Evolutionary conservation across 2,888 invertebrate species (phyloP).

Genomic region (Lumbricus terrestris): DNA sequence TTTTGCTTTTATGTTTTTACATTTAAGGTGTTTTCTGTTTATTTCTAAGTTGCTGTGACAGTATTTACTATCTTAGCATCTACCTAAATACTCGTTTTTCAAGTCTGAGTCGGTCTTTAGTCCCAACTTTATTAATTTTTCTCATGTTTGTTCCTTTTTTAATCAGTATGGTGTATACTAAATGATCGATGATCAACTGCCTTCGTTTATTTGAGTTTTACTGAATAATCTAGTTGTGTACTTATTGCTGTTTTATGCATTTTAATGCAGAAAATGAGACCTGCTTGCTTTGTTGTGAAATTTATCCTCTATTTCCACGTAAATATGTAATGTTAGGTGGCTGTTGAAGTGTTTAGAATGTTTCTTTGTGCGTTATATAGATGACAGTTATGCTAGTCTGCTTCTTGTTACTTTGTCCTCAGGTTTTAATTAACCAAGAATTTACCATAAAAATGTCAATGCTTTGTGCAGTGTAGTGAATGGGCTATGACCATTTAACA

Average conservation of each 20-base stretch:
- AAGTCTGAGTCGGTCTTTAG: not conserved
- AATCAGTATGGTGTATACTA: not conserved
- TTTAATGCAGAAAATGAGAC: not conserved
- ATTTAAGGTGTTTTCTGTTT: not conserved
- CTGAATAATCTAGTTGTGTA: not conserved
- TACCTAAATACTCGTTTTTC: not conserved
- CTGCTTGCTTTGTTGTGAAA: not conserved
- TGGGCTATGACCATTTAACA: too few relatives aligned
- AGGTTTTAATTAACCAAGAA: not conserved
- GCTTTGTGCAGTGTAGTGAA: not conserved
- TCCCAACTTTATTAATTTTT: not conserved
- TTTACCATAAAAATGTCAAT: not conserved
- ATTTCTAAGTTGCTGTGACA: not conserved
- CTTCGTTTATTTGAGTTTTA: not conserved
- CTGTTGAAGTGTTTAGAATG: constrained; percentile 3
- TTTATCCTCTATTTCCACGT: not conserved
- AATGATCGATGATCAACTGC: not conserved
- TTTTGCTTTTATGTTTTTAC: not conserved
- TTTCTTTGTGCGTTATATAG: not conserved
- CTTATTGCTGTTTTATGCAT: not conserved
- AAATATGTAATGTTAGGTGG: not conserved
- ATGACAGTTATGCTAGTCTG: not conserved
- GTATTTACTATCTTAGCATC: not conserved
- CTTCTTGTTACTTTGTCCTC: not conserved
- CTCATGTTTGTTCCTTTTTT: not conserved